Base-by-base conservation (phyloP, 2,797 vertebrate species). In the Lagodon rhomboides region DNA sequence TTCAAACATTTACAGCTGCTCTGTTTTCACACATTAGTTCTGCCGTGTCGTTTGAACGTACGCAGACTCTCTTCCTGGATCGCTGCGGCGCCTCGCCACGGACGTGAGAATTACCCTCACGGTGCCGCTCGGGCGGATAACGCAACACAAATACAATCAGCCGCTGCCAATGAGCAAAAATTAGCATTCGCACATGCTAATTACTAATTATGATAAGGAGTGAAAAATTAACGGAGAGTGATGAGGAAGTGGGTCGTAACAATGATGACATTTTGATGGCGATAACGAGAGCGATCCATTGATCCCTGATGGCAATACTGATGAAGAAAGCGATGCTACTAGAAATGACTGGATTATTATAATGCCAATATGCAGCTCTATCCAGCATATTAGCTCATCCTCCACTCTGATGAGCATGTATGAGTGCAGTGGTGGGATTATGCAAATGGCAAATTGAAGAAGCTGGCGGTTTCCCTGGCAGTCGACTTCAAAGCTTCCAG, bases 401-500 rank as follows among this genome's bases (percentile, higher is more conserved):
- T 91, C 89, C 82, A 88, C 87, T 87, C 84, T 92, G 93, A 93
- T 93, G 89, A 90, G 89, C 91, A 81, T 88, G 87, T 89, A 85
- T 86, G 85, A 86, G 89, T 87, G 85, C 88, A 91, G 91, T 83
- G 86, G 87, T 87, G 83, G 93, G 94, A 95, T 95, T 95, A 95
- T 94, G 94, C 88, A 94, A 95, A 95, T 94, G 65, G 76, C 0
- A 87, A 73, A 86, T 77, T 88, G 88, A 92, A 92, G 93, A 83
- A 92, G 86, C 88, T 50, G 73, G 79, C 66, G 75, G 85, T 86
- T 90, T 90, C 84, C 80, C 91, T 92, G 88, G 88, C 91, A 93
- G 91, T 93, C 83, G 70, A 94, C 94, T 95, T 95, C 94, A 95
- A 95, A 95, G 95, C 89, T 49, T 86, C 76, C 83, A 73, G 86